Conservation (phyloP, 92 coral and sea anemone genomes). For the Scolanthus callimorphus region DNA sequence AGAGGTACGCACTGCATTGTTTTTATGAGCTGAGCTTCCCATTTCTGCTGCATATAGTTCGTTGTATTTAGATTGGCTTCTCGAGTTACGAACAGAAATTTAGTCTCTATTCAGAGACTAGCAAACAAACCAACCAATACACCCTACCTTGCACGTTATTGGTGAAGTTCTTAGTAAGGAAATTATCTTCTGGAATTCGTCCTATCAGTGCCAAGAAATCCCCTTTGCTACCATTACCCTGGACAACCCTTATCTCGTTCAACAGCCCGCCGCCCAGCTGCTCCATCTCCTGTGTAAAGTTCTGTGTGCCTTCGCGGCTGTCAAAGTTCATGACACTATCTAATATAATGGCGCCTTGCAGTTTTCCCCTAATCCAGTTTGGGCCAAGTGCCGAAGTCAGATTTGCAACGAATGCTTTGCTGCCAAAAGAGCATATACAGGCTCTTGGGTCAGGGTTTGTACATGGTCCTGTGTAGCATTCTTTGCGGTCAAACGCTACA, state of each 20-base stretch:
- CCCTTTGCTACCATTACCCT: not conserved
- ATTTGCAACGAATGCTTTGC: slow-evolving; percentile 25
- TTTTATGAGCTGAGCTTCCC: too few relatives aligned
- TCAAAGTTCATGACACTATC: slow-evolving; percentile 65
- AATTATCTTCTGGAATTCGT: slow-evolving; percentile 1
- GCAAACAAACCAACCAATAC: too few relatives aligned
- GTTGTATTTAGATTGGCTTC: too few relatives aligned
- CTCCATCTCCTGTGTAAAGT: not conserved
- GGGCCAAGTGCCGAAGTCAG: slow-evolving; percentile 16
- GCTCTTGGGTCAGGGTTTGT: not conserved
- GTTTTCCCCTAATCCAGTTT: not conserved
- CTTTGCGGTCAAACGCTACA: slow-evolving; percentile 66
- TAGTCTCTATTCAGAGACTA: too few relatives aligned
- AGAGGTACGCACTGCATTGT: too few relatives aligned
- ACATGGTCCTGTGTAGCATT: slow-evolving; percentile 7
- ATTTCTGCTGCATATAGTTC: too few relatives aligned
- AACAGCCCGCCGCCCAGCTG: not conserved
- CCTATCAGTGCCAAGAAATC: slow-evolving; percentile 26
- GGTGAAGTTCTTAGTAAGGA: not conserved
- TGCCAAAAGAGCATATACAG: slow-evolving; percentile 43
- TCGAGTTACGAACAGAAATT: too few relatives aligned
- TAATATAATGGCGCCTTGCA: slow-evolving; percentile 56
- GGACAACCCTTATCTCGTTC: not conserved
- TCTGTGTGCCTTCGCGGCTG: not conserved
- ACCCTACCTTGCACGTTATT: too few relatives aligned